Conservation (phyloP, 2,797 vertebrate species). For the Ctenosaura bakeri region DNA sequence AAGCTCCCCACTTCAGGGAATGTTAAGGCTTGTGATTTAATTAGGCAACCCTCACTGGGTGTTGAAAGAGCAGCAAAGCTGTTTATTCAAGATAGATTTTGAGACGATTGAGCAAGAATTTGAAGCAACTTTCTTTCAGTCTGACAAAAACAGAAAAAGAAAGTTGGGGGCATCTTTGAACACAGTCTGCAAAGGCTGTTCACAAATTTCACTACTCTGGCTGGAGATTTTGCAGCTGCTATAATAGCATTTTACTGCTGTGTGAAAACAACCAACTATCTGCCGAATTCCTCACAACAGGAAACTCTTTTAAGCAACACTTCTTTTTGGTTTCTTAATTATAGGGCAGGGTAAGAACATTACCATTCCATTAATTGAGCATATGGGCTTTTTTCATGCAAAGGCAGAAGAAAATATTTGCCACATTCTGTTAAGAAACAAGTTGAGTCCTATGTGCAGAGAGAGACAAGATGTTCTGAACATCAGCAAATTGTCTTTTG, state of each 20-base stretch:
- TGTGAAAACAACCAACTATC: slow-evolving; percentile 47
- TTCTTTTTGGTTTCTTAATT: slow-evolving; percentile 66
- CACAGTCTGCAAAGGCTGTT: slow-evolving; percentile 32
- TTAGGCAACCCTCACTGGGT: slow-evolving; percentile 63
- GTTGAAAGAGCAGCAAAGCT: slow-evolving; percentile 55
- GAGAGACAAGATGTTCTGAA: slow-evolving; percentile 20
- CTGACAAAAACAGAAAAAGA: slow-evolving; percentile 24
- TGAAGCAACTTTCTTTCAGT: slow-evolving; percentile 28
- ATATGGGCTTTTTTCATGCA: slow-evolving; percentile 1
- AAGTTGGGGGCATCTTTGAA: background rate
- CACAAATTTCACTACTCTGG: slow-evolving; percentile 13
- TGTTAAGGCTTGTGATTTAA: slow-evolving; percentile 70
- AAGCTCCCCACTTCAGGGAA: slow-evolving; percentile 64
- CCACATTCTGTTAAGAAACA: slow-evolving; percentile 4
- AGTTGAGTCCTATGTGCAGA: background rate
- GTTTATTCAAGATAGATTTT: slow-evolving; percentile 58
- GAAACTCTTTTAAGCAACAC: slow-evolving; percentile 56
- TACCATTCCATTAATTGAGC: slow-evolving; percentile 52
- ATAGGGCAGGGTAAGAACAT: slow-evolving; percentile 7
- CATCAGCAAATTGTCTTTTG: slow-evolving; percentile 32
- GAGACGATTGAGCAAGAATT: background rate
- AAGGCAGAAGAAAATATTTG: slow-evolving; percentile 41
- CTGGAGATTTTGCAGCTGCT: slow-evolving; percentile 51
- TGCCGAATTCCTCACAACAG: slow-evolving; percentile 52
- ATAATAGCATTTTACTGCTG: slow-evolving; percentile 4